Evolutionary conservation across 2,888 invertebrate species (phyloP).

Genomic region (Cinara cedri): DNA sequence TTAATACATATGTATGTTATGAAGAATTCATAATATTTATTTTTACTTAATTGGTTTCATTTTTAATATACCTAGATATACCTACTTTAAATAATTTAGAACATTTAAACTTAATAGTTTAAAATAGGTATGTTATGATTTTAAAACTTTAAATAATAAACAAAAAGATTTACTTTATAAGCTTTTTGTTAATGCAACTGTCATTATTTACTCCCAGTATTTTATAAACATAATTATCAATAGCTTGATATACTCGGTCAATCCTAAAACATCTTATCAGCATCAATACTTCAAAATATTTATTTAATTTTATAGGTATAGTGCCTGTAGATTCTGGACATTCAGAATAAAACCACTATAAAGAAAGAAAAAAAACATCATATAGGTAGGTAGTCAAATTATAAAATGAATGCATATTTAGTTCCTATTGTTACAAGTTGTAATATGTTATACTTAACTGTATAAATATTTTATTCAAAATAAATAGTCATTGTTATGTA

Average conservation of each 20-base stretch:
- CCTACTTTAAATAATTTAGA: no score
- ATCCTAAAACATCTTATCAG: conserved; percentile 44
- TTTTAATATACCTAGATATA: no score
- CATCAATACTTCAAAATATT: conserved; percentile 44
- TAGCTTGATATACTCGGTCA: conserved; percentile 36
- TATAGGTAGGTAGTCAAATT: no score
- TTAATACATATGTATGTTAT: no score
- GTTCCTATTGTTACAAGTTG: no score
- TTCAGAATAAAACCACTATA: conserved; percentile 41
- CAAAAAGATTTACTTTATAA: conserved; percentile 18
- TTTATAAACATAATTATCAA: conserved; percentile 29
- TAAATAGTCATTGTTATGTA: no score
- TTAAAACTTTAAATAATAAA: neutral
- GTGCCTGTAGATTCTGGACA: conserved; percentile 18
- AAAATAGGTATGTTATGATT: neutral
- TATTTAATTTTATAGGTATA: conserved; percentile 13
- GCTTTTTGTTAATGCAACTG: conserved; percentile 5
- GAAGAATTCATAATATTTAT: no score
- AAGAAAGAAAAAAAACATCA: neutral
- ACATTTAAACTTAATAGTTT: no score
- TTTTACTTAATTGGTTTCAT: no score
- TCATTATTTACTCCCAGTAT: conserved; percentile 13
- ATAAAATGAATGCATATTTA: neutral
- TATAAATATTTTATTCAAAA: no score
- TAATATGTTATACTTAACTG: no score